A percentile compares a stretch with the other conserved stretches of the same genome.
These are phyloP conservation scores for Atlantisia rogersi DNA, from an alignment of 2,113 vertebrate species.

Conservation along the genomic window DNA sequence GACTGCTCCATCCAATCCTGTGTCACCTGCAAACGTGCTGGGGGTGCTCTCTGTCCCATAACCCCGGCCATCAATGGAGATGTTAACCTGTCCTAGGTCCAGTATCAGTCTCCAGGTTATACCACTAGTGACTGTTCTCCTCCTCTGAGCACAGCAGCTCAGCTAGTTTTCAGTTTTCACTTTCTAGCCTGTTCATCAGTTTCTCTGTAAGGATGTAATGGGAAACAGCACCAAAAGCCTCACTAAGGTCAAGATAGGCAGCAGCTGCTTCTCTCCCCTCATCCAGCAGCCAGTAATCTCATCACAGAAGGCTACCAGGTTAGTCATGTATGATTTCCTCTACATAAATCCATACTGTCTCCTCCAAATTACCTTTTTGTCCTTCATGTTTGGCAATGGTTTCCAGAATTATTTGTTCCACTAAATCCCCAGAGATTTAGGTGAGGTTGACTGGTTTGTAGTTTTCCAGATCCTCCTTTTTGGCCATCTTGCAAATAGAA, in stretches of 20 bases:
- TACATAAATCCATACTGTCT: neutral
- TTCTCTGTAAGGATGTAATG: neutral
- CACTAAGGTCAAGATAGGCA: neutral
- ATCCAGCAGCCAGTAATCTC: neutral
- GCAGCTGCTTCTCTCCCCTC: neutral
- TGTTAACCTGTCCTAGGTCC: neutral
- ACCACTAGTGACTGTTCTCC: neutral
- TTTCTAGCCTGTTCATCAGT: neutral
- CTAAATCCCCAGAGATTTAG: neutral
- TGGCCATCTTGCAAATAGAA: neutral
- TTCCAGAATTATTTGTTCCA: neutral
- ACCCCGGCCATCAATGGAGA: neutral
- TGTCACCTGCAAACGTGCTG: neutral
- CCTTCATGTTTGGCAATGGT: neutral
- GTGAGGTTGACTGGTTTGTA: neutral
- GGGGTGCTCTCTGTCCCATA: too few species aligned
- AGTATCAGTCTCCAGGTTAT: fast-evolving
- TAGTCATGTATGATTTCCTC: neutral
- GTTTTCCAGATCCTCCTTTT: neutral
- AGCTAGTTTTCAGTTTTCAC: neutral
- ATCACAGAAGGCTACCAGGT: neutral
- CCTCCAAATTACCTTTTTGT: neutral
- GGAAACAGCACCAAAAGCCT: neutral
- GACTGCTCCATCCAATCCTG: neutral
- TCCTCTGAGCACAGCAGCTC: neutral